Evolutionary conservation across 2,888 invertebrate genomes (phyloP).

Genomic region (Lissocephala sabroskyi): DNA sequence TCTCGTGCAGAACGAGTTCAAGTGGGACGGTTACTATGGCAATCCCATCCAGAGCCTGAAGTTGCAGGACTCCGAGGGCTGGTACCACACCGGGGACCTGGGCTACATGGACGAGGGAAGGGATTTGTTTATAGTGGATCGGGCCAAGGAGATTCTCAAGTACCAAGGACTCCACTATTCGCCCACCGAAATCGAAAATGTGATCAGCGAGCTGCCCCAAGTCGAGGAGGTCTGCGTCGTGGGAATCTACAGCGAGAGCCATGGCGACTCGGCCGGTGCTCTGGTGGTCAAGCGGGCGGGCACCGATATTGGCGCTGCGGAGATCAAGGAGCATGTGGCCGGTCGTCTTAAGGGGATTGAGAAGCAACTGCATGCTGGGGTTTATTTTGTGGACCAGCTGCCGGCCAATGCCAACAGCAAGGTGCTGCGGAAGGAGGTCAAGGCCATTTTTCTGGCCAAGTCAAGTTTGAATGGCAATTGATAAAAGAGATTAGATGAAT

Average conservation of each 20-base stretch:
- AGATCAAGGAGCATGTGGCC: constrained; percentile 63
- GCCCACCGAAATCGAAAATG: constrained; percentile 66
- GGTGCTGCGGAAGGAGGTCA: constrained; percentile 54
- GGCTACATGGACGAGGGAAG: constrained; percentile 70
- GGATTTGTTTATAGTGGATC: constrained; percentile 58
- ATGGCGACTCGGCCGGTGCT: constrained; percentile 67
- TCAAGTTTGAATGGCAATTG: too few species aligned
- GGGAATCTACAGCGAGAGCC: constrained; percentile 63
- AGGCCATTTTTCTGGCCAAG: too few species aligned
- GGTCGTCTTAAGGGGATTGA: constrained; percentile 56
- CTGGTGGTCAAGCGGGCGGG: constrained; percentile 54
- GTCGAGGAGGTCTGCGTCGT: constrained; percentile 65
- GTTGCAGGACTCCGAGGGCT: constrained; percentile 65
- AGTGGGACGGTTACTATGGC: constrained; percentile 68
- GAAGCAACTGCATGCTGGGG: constrained; percentile 68
- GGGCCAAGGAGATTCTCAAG: constrained; percentile 63
- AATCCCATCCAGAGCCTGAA: constrained; percentile 61
- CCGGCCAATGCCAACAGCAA: constrained; percentile 68
- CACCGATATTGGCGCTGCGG: constrained; percentile 56
- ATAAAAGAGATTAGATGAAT: too few species aligned
- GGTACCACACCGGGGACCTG: constrained; percentile 70
- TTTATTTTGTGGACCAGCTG: constrained; percentile 61
- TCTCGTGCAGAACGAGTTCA: constrained; percentile 46
- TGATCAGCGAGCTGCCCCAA: constrained; percentile 60
- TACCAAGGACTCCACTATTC: constrained; percentile 66